These are phyloP conservation scores for Aldrovandia affinis DNA, from an alignment of 2,797 vertebrate genomes.

Conservation along the genomic window DNA sequence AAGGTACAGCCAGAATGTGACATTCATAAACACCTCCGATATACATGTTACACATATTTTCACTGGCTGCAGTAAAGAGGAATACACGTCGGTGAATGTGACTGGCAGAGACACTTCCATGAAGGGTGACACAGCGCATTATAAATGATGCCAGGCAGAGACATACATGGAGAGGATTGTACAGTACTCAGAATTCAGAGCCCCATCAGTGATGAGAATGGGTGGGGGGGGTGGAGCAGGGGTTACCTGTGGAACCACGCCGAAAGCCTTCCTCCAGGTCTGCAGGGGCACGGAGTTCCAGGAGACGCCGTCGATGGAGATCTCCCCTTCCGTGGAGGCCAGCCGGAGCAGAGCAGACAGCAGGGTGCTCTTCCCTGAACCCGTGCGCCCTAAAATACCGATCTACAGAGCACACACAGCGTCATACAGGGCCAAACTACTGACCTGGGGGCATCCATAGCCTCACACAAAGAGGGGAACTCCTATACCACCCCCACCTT, in stretches of 20 bases:
- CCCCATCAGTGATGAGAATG: too few species aligned
- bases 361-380: constrained; percentile 95
- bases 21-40: too few species aligned
- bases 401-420: constrained; percentile 64
- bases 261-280: constrained; percentile 94
- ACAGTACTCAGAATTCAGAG: too few species aligned
- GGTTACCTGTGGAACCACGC: constrained; percentile 94
- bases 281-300: constrained; percentile 86
- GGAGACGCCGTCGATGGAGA: constrained; percentile 89
- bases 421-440: not conserved
- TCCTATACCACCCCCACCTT: too few species aligned
- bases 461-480: too few species aligned
- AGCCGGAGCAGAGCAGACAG: constrained; percentile 90
- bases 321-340: constrained; percentile 87
- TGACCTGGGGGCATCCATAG: not conserved
- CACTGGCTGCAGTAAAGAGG: too few species aligned
- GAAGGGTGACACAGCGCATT: not conserved
- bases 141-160: not conserved
- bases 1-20: not conserved
- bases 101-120: too few species aligned
- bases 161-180: not conserved
- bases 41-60: too few species aligned
- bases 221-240: not conserved
- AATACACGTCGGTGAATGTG: too few species aligned
- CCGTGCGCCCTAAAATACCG: constrained; percentile 92